phyloP scores from a whole-genome alignment of 1,140 invertebrate genomes.

The Varroa destructor region DNA sequence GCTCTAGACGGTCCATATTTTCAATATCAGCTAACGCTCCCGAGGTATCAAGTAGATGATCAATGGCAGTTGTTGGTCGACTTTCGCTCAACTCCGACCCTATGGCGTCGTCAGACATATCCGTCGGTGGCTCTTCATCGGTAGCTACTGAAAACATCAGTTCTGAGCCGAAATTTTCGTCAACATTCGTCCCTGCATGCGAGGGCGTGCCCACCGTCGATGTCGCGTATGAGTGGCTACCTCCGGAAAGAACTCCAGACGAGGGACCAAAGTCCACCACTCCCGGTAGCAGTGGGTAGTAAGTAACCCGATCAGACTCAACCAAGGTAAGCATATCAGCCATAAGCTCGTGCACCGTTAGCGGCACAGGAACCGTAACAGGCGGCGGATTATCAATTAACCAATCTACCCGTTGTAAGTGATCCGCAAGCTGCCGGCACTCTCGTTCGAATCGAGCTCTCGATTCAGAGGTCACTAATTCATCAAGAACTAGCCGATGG shows the following conservation, averaged over 20 bases:
- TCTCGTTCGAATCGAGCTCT: constrained; percentile 16
- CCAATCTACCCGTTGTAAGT: neutral
- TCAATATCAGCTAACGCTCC: too few relatives aligned
- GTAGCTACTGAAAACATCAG: constrained; percentile 22
- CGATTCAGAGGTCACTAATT: neutral
- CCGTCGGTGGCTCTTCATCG: constrained; percentile 20
- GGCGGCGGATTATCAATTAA: neutral
- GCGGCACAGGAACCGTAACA: constrained; percentile 3
- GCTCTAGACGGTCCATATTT: too few relatives aligned
- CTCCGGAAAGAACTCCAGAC: too few relatives aligned
- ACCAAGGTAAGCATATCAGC: constrained; percentile 6
- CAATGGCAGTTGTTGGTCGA: neutral
- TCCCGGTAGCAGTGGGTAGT: neutral
- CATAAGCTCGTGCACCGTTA: constrained; percentile 2
- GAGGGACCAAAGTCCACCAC: neutral
- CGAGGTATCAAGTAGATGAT: neutral
- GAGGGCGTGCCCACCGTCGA: constrained; percentile 9
- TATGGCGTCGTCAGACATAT: constrained; percentile 7
- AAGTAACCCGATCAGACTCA: neutral
- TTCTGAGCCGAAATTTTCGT: constrained; percentile 24
- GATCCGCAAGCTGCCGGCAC: neutral
- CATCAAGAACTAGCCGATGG: neutral
- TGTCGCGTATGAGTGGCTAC: constrained; percentile 7
- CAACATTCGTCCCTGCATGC: constrained; percentile 10
- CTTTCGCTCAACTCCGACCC: neutral